Evolutionary conservation across 2,888 invertebrate genomes (phyloP), one percentile per base, ranked within the genome.

Genomic region (Sarcophaga variegata): DNA sequence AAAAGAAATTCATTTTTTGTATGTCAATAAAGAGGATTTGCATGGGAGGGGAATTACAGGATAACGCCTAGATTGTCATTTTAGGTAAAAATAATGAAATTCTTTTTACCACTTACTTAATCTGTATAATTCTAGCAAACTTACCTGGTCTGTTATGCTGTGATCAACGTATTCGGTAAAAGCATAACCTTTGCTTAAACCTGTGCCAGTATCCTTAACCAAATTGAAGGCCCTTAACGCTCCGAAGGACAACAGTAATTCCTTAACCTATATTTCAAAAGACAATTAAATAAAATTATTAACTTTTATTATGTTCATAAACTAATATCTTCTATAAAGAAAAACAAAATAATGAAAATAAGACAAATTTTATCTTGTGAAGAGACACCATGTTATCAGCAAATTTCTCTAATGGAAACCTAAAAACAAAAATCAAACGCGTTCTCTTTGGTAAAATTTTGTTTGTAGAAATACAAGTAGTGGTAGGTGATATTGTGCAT

Each of bases 131-230:
- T 37, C 37, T 37, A 8, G 2, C 1, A 37, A 37, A 10, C 37
- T 93, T 94, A 97, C 97, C 95, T 98, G 98, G 94, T 99, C 99
- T 17, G 99, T 99, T 95, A 99, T 97, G 47, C 96, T 96, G 87
- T 97, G 97, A 93, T 99, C 99, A 89, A 98, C 97, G 94, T 99
- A 99, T 94, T 99, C 99, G 93, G 99, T 98, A 94, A 99, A 99
- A 20, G 99, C 99, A 94, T 99, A 99, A 69, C 99, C 99, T 94
- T 99, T 99, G 93, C 98, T 98, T 75, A 99, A 95, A 67, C 99
- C 99, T 78, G 99, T 99, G 11, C 98, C 98, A 14, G 98, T 97
- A 94, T 99, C 99, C 94, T 99, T 99, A 89, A 99, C 99, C 94
- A 99, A 95, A 95, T 99, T 99, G 95, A 99, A 99, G 80, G 99